Evolutionary conservation across 2,797 vertebrate species (phyloP), one percentile per base, ranked within the genome.

Genomic region (Gymnocypris eckloni): DNA sequence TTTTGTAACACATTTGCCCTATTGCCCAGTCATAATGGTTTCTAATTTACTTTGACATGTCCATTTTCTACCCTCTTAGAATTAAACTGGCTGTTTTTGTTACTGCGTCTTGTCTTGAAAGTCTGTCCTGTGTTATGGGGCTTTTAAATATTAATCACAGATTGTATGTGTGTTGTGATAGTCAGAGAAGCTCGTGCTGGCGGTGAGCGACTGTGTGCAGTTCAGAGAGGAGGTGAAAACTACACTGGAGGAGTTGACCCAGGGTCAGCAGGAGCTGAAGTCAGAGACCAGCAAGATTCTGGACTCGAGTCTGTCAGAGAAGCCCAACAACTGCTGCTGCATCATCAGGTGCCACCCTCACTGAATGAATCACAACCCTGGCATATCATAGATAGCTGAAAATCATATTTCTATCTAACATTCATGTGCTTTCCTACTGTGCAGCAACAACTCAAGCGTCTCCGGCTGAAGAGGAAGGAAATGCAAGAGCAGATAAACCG

Each of bases 121-220:
- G 0, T 16, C 16, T 59, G 43, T 64, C 25, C 0, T 9, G n/a
- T 7, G 20, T 15, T 33, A 39, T 71, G 4, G 56, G 41, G 22
- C 22, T 37, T 79, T 37, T 8, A 22, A 39, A 75, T 64, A 41
- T 61, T 73, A 8, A 79, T 6, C 28, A 52, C 10, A 56, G 25
- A 43, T 25, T 77, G n/a, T 75, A 28, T 84, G 18, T 89, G 10
- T 79, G 66, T 45, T 70, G 22, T 66, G 12, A 82, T 12, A 99
- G 98, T 95, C 96, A 84, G 97, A 99, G 93, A 98, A 97, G 91
- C 95, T 96, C 90, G 90, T 99, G 81, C 94, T 94, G 85, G 95
- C 94, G 43, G 94, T 99, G 71, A 96, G 96, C 2, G 97, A 98
- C 84, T 98, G 97, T 90, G 96, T 98, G 10, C 97, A 98, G 89